Base-by-base conservation (phyloP, 2,888 invertebrate genomes). In the Pharmacophagus antenor region DNA sequence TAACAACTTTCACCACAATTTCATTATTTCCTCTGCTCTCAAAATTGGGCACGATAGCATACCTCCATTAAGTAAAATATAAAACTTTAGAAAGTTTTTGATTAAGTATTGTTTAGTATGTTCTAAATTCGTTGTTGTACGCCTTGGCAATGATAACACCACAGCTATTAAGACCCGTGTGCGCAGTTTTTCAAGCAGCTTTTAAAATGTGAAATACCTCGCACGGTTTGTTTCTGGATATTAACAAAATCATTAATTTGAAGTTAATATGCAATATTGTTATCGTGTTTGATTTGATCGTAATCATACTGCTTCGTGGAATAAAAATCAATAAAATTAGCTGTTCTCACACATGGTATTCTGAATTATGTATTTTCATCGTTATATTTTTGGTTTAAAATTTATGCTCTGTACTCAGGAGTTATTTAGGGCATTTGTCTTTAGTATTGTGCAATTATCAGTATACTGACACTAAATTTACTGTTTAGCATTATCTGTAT, bases 341-440 rank as follows among this genome's bases (percentile, higher is more conserved):
- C 37, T 37, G 3, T 37, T n/a, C n/a, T n/a, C n/a, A n/a, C n/a
- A n/a, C n/a, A n/a, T n/a, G n/a, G n/a, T n/a, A n/a, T n/a, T 37
- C n/a, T n/a, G 3, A n/a, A n/a, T 37, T 31, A 31, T 12, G 4
- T n/a, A 37, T 37, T 37, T 37, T 49, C 44, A 44, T 46, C 27
- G 20, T 23, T 46, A 47, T 37, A 58, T 51, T 52, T 52, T 52
- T 47, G 23, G 23, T 51, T 22, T 44, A 46, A 49, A 31, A 57
- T 54, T 22, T 41, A 46, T 46, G 47, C 54, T 21, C 52, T 31
- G 61, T 64, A 20, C 46, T 58, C 50, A 48, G 72, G 65, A 76
- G 76, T 74, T 84, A 84, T 85, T 82, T 79, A 70, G 80, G 73
- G 70, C 78, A 68, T 73, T 65, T 72, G 73, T 70, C 74, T 80